A percentile compares a stretch with the other conserved stretches of the same genome.
Evolutionary conservation across 2,797 vertebrate genomes (phyloP).

Genomic region (Myotis myotis): DNA sequence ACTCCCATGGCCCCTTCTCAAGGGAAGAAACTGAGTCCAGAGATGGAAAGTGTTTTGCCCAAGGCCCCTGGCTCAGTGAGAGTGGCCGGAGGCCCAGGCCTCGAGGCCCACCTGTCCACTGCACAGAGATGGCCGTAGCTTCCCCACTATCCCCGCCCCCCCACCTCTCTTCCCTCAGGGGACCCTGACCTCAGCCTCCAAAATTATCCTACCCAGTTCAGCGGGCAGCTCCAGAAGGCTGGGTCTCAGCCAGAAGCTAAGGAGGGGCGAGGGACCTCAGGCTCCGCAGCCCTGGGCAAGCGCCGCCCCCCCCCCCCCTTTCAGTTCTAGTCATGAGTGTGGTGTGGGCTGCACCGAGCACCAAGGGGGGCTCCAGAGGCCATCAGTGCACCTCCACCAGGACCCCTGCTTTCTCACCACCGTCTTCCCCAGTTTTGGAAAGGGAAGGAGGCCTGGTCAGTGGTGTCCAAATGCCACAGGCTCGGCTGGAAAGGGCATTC

Average conservation of each 20-base stretch:
- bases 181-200: slow-evolving; percentile 63
- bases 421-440: not conserved
- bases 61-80: not conserved
- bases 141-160: not conserved
- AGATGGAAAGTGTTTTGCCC: no score
- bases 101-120: not conserved
- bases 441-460: not conserved
- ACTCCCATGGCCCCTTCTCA: fast-evolving
- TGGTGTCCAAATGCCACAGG: not conserved
- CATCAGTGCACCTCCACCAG: not conserved
- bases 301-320: no score
- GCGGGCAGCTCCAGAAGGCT: not conserved
- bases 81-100: not conserved
- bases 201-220: slow-evolving; percentile 17
- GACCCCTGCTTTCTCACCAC: not conserved
- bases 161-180: not conserved
- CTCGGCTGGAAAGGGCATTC: not conserved
- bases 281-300: fast-evolving
- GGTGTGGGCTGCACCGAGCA: fast-evolving
- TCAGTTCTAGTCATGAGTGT: not conserved
- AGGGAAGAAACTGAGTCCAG: not conserved
- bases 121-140: not conserved
- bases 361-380: fast-evolving
- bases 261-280: fast-evolving
- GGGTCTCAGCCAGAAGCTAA: not conserved